Evolutionary conservation across 2,888 invertebrate genomes (phyloP), one percentile per base, ranked within the genome.

Genomic region (Cataglyphis altisquamis): DNA sequence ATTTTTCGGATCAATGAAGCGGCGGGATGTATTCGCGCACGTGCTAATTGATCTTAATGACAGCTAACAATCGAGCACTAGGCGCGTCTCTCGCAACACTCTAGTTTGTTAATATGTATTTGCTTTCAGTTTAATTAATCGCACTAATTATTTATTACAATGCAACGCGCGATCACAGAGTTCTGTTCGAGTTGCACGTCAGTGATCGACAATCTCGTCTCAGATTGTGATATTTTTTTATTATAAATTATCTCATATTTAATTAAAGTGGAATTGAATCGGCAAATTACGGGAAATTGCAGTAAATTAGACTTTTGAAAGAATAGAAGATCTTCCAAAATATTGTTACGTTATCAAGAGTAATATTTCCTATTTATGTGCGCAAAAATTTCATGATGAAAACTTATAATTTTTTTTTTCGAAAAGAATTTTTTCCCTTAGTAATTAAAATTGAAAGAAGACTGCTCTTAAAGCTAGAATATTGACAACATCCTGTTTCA

Each of bases 41-140:
- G 32, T 18, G 45, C 41, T 78, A 78, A 70, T 78, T 78, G 70
- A 70, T 78, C 70, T 78, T 78, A 78, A 78, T 70, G 78, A 70
- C 45, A 29, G 57, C 41, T 78, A 78, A 78, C 57, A 78, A 68
- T 78, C 57, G 21, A 41, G n/a, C 15, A 15, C 15, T 41, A 15
- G 57, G 70, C 12, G 36, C 68, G 29, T 77, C 29, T 77, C 29
- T 36, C 5, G 67, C 21, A 18, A 41, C 32, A 57, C 39, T 39
- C n/a, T 55, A 55, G 41, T 55, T 68, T 41, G 41, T 85, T 82
- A 73, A 29, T 77, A 83, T 77, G 67, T 77, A 64, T 62, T 25
- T 86, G 78, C 81, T 75, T 74, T 74, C 66, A 60, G 63, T 57
- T 82, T 67, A 84, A 88, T 88, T 80, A 77, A 88, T 82, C 62